Evolutionary conservation across 2,888 invertebrate genomes (phyloP).

Genomic region (Drepanosiphum platanoidis): DNA sequence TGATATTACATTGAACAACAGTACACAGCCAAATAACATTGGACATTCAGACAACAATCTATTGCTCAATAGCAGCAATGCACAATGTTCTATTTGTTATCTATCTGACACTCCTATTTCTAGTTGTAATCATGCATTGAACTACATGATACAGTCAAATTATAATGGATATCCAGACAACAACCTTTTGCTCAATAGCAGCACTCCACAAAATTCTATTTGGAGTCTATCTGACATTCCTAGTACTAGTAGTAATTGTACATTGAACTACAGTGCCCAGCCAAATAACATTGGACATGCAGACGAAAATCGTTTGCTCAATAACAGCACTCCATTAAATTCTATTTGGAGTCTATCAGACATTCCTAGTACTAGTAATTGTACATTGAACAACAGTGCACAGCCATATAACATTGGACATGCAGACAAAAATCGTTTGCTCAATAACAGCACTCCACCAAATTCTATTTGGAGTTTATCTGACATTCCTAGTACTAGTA

Average conservation of each 20-base stretch:
- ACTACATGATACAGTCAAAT: no score
- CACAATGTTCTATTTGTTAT: slow-evolving; percentile 86
- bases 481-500: neutral
- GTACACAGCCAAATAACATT: slow-evolving; percentile 68
- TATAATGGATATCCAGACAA: no score
- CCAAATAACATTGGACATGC: slow-evolving; percentile 75
- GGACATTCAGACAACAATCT: slow-evolving; percentile 77
- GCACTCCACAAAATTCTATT: no score
- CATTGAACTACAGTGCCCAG: slow-evolving; percentile 68
- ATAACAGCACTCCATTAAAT: slow-evolving; percentile 80
- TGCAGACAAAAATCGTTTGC: slow-evolving; percentile 70
- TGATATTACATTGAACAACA: no score
- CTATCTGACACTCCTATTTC: slow-evolving; percentile 86
- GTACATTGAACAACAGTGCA: no score
- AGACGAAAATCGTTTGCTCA: slow-evolving; percentile 70
- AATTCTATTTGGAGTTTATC: neutral
- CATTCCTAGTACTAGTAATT: no score
- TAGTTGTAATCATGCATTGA: no score
- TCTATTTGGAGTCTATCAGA: no score
- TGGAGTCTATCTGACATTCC: no score
- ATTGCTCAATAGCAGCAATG: slow-evolving; percentile 74
- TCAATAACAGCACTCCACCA: neutral
- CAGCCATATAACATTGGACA: slow-evolving; percentile 88
- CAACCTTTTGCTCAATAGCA: no score
- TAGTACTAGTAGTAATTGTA: no score